Percentiles rank a stretch among this genome's conserved stretches.
phyloP scores from a whole-genome alignment of 2,888 invertebrate species.

The Buathra laborator region DNA sequence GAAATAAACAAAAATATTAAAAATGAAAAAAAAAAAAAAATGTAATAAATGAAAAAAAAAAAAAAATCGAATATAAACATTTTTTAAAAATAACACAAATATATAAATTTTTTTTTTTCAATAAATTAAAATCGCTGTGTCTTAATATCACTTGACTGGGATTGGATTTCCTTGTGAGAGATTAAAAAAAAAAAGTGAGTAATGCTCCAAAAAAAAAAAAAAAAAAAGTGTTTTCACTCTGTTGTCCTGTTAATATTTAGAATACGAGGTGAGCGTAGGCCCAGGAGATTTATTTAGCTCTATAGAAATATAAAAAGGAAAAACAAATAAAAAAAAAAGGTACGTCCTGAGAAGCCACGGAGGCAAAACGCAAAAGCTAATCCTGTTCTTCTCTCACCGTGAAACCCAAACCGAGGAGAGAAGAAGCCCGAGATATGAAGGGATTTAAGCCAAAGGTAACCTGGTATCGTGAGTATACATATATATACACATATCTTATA shows the following conservation, averaged over 20 bases:
- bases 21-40: no score
- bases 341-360: slow-evolving; percentile 54
- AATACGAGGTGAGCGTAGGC: background rate
- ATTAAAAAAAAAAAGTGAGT: no score
- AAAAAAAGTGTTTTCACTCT: background rate
- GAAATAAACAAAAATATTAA: no score
- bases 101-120: no score
- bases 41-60: no score
- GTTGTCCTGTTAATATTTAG: background rate
- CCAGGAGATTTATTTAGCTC: slow-evolving; percentile 2
- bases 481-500: background rate
- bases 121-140: no score
- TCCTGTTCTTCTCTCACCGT: slow-evolving; percentile 65
- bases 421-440: slow-evolving; percentile 64
- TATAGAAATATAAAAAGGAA: slow-evolving; percentile 13
- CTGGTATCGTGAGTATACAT: background rate
- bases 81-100: no score
- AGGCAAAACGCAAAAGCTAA: slow-evolving; percentile 64
- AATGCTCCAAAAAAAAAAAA: no score
- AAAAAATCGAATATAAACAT: no score
- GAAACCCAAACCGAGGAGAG: slow-evolving; percentile 64
- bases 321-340: slow-evolving; percentile 21
- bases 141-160: no score
- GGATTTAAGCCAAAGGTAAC: slow-evolving; percentile 63
- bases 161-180: no score